Evolutionary conservation across 2,113 vertebrate genomes (phyloP).

Genomic region (Neodontobutis hainanensis): DNA sequence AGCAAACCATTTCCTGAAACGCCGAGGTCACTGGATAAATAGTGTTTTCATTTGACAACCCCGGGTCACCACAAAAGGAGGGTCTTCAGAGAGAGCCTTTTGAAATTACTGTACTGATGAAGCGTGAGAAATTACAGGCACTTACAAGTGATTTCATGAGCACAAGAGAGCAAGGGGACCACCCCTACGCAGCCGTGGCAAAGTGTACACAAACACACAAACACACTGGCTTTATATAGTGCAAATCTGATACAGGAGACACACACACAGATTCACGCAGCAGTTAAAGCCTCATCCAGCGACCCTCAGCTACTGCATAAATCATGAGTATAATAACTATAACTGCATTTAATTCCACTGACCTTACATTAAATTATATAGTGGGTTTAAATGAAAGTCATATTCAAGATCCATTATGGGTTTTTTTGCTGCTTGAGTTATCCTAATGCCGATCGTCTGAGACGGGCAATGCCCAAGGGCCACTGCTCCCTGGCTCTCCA

Average conservation of each 20-base stretch:
- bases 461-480: constrained; percentile 56
- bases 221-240: constrained; percentile 31
- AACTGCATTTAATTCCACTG: constrained; percentile 12
- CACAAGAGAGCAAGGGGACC: constrained; percentile 61
- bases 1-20: constrained; percentile 72
- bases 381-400: constrained; percentile 31
- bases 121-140: constrained; percentile 77
- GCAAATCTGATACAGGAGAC: background rate
- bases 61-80: constrained; percentile 53
- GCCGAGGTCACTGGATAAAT: constrained; percentile 71
- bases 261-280: background rate
- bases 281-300: constrained; percentile 13
- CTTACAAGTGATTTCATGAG: constrained; percentile 73
- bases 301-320: background rate
- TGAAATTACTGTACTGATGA: constrained; percentile 75
- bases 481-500: constrained; percentile 45
- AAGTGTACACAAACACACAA: constrained; percentile 41
- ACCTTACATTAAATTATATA: constrained; percentile 36
- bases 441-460: constrained; percentile 49
- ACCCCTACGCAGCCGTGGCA: constrained; percentile 54
- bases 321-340: background rate
- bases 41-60: constrained; percentile 76
- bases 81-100: constrained; percentile 60
- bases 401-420: constrained; percentile 38
- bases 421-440: constrained; percentile 44